Conservation (phyloP, 2,888 invertebrate species). For the Junonia oenone region DNA sequence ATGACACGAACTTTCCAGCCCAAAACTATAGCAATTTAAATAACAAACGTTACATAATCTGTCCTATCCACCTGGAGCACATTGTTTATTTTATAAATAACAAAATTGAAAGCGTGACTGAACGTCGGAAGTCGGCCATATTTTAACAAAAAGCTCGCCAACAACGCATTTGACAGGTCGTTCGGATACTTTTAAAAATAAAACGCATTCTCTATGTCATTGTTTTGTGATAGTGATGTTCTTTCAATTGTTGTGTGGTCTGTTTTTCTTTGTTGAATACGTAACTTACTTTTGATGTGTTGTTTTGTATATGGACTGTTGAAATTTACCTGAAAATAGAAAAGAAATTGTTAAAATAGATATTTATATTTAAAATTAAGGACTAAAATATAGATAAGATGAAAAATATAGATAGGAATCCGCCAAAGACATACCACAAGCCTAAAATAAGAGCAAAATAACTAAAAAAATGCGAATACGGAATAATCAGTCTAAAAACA, state of each 20-base stretch:
- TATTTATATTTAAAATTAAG: too few relatives aligned
- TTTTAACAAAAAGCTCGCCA: conserved; percentile 40
- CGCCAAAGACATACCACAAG: too few relatives aligned
- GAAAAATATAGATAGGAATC: too few relatives aligned
- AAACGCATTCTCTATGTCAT: conserved; percentile 23
- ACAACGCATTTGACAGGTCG: conserved; percentile 27
- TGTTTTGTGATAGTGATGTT: conserved; percentile 22
- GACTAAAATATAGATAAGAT: too few relatives aligned
- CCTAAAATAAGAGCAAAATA: too few relatives aligned
- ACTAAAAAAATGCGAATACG: too few relatives aligned
- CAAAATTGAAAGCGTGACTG: conserved; percentile 33
- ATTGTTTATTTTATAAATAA: conserved; percentile 30
- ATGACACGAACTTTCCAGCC: neutral
- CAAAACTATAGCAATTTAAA: neutral
- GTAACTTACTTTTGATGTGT: neutral
- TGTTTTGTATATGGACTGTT: neutral
- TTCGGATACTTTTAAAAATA: conserved; percentile 28
- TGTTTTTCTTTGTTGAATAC: conserved; percentile 6
- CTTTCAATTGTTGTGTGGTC: conserved; percentile 14
- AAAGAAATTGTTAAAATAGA: neutral
- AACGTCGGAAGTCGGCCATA: conserved; percentile 51
- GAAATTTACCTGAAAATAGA: neutral
- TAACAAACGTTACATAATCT: conserved; percentile 9
- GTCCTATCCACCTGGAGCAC: conserved; percentile 17
- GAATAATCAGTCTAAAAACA: too few relatives aligned